phyloP scores from a whole-genome alignment of 2,797 vertebrate genomes.

The Hyperoplus lanceolatus region DNA sequence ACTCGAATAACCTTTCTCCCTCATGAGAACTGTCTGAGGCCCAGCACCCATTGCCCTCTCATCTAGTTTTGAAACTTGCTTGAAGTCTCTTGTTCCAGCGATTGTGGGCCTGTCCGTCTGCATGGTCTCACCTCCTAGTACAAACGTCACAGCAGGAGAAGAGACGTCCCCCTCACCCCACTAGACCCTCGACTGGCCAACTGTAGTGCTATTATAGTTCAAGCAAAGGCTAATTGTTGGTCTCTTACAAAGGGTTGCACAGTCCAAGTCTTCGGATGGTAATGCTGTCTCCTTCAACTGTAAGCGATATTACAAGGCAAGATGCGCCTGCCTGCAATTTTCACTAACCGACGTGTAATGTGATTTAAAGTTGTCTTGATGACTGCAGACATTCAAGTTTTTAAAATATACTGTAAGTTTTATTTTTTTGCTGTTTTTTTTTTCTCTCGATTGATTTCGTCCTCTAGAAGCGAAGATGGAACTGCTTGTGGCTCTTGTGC shows the following conservation, averaged over 20 bases:
- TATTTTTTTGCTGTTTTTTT: slow-evolving; percentile 46
- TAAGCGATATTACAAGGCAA: slow-evolving; percentile 74
- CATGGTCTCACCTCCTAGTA: slow-evolving; percentile 74
- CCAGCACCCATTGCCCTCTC: slow-evolving; percentile 71
- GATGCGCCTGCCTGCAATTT: slow-evolving; percentile 40
- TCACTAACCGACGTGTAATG: slow-evolving; percentile 7
- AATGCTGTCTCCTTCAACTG: slow-evolving; percentile 68
- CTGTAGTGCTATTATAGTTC: slow-evolving; percentile 82
- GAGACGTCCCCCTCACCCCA: slow-evolving; percentile 82
- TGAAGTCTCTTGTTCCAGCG: slow-evolving; percentile 46
- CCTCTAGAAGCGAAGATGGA: slow-evolving; percentile 80
- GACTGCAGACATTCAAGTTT: slow-evolving; percentile 14
- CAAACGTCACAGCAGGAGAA: slow-evolving; percentile 77
- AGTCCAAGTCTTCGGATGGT: slow-evolving; percentile 66
- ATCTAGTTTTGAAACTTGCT: slow-evolving; percentile 70
- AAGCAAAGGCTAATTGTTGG: slow-evolving; percentile 83
- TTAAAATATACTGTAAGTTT: slow-evolving; percentile 12
- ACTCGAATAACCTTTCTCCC: background rate
- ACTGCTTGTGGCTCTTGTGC: slow-evolving; percentile 82
- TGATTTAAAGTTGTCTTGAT: slow-evolving; percentile 27
- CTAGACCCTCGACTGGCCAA: slow-evolving; percentile 65
- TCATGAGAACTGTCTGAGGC: slow-evolving; percentile 40
- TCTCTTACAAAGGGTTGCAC: slow-evolving; percentile 75
- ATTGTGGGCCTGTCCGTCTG: slow-evolving; percentile 64
- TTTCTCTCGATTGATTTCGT: background rate